Evolutionary conservation across 2,888 invertebrate genomes (phyloP).

Genomic region (Chaetoderma sp.): DNA sequence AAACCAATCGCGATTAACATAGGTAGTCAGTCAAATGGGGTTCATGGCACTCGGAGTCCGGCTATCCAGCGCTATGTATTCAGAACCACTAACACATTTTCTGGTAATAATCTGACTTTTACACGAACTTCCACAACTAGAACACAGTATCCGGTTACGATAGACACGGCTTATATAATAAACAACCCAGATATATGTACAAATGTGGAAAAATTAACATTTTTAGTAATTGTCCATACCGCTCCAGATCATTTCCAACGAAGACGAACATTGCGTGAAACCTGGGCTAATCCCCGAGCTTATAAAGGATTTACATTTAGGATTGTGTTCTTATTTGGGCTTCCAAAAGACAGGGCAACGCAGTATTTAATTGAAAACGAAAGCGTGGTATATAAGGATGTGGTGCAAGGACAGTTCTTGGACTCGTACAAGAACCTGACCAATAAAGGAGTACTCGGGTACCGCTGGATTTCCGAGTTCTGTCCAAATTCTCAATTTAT

Average conservation of each 20-base stretch:
- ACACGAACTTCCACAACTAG: too few relatives aligned
- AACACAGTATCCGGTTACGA: conserved; percentile 45
- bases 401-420: conserved; percentile 54
- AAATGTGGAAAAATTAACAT: conserved; percentile 32
- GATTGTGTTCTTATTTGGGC: conserved; percentile 51
- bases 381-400: conserved; percentile 45
- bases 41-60: too few relatives aligned
- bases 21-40: too few relatives aligned
- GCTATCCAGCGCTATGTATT: too few relatives aligned
- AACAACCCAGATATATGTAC: conserved; percentile 47
- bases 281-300: conserved; percentile 48
- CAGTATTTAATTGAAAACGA: conserved; percentile 51
- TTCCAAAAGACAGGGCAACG: conserved; percentile 33
- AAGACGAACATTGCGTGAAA: conserved; percentile 47
- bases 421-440: conserved; percentile 56
- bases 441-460: conserved; percentile 53
- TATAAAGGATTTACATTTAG: conserved; percentile 40
- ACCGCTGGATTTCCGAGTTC: conserved; percentile 50
- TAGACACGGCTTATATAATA: conserved; percentile 44
- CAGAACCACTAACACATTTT: too few relatives aligned
- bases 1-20: too few relatives aligned
- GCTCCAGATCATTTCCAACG: conserved; percentile 45
- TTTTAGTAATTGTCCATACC: conserved; percentile 51
- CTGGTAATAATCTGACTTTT: too few relatives aligned
- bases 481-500: conserved; percentile 47